Conservation (phyloP, 2,113 vertebrate genomes). For the Psephotus haematonotus region DNA sequence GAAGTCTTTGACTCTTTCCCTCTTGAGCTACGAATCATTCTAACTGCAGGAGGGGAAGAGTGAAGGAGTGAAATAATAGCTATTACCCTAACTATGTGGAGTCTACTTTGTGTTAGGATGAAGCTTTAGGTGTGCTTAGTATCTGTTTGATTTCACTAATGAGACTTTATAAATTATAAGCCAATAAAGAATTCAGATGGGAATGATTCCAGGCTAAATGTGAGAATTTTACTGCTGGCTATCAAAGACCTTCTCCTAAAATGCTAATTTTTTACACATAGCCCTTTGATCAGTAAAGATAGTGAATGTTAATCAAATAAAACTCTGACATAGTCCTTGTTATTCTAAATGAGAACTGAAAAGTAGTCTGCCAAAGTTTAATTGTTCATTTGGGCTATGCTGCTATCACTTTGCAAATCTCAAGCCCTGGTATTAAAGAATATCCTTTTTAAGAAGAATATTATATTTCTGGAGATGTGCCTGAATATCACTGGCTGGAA, state of each 20-base stretch:
- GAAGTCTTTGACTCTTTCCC: constrained; percentile 27
- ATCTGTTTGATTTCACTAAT: constrained; percentile 50
- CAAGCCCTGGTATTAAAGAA: background rate
- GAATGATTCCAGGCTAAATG: constrained; percentile 7
- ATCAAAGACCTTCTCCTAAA: constrained; percentile 42
- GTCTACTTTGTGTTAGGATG: constrained; percentile 15
- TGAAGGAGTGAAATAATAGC: constrained; percentile 55
- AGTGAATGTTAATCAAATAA: constrained; percentile 49
- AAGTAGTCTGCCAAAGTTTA: constrained; percentile 30
- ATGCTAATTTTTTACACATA: constrained; percentile 40
- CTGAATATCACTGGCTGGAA: background rate
- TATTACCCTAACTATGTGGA: constrained; percentile 39
- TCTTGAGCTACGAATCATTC: background rate
- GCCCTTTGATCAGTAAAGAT: constrained; percentile 38
- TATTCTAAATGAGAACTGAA: constrained; percentile 1
- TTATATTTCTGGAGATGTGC: background rate
- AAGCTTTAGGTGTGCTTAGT: constrained; percentile 51
- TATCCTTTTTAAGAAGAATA: background rate
- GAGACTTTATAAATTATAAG: constrained; percentile 35
- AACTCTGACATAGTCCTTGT: constrained; percentile 1
- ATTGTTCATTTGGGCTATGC: constrained; percentile 22
- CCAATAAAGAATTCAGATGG: constrained; percentile 33
- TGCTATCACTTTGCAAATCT: constrained; percentile 39
- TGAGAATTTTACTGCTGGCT: constrained; percentile 38
- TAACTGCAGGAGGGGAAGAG: constrained; percentile 37